phyloP scores from a whole-genome alignment of 1,140 invertebrate species.

The Drosophila jambulina region DNA sequence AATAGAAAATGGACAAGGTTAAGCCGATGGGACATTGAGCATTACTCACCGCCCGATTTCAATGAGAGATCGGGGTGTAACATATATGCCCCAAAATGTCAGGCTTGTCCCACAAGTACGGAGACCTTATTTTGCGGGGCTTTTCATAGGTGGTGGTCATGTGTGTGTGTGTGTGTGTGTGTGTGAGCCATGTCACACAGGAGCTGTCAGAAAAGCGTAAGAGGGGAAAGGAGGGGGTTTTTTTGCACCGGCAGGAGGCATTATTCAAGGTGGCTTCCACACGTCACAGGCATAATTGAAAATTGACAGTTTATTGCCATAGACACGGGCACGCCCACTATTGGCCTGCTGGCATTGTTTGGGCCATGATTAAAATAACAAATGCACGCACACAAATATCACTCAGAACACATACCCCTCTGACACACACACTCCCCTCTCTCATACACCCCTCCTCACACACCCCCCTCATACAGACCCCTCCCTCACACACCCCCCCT shows the following conservation, averaged over 20 bases:
- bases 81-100: conserved; percentile 39
- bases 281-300: conserved; percentile 61
- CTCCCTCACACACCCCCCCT: not conserved
- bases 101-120: conserved; percentile 18
- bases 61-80: conserved; percentile 32
- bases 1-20: conserved; percentile 39
- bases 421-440: too few species aligned
- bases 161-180: conserved; percentile 5
- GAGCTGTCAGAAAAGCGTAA: conserved; percentile 30
- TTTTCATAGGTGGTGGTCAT: too few species aligned
- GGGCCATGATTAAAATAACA: conserved; percentile 60
- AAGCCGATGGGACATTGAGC: conserved; percentile 33
- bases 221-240: not conserved
- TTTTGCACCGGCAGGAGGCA: not conserved
- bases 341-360: conserved; percentile 47
- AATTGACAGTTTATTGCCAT: conserved; percentile 69
- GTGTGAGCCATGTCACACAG: conserved; percentile 26
- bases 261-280: conserved; percentile 38
- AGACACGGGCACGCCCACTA: conserved; percentile 57
- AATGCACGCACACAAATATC: conserved; percentile 16
- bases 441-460: not conserved
- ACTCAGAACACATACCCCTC: not conserved
- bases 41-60: conserved; percentile 22
- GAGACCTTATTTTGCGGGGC: conserved; percentile 15
- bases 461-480: too few species aligned